Evolutionary conservation across 1,140 invertebrate species (phyloP).

Genomic region (Drosophila truncata): DNA sequence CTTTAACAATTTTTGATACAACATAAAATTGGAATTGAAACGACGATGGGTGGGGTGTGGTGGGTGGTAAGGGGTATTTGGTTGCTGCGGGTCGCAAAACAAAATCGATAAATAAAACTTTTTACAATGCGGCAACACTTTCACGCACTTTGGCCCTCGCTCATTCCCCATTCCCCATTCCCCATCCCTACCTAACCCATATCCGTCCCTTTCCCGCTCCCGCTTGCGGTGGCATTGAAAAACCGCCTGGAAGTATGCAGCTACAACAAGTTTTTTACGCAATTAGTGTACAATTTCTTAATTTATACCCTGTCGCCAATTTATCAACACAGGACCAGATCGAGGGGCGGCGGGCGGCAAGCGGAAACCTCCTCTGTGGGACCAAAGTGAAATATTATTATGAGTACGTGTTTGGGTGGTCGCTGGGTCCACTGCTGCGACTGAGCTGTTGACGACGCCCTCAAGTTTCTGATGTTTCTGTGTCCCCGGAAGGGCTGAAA

Average conservation of each 20-base stretch:
- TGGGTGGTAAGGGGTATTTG: slow-evolving; percentile 22
- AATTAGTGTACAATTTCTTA: slow-evolving; percentile 85
- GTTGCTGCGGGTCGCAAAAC: slow-evolving; percentile 71
- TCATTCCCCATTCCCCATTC: background rate
- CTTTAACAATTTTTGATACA: slow-evolving; percentile 79
- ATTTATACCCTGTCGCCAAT: slow-evolving; percentile 85
- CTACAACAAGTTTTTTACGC: slow-evolving; percentile 81
- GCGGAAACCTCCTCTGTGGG: slow-evolving; percentile 33
- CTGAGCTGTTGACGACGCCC: slow-evolving; percentile 47
- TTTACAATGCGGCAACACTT: slow-evolving; percentile 79
- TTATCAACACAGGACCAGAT: slow-evolving; percentile 70
- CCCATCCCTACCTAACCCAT: background rate
- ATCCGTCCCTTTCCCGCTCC: background rate
- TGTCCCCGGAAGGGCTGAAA: slow-evolving; percentile 58
- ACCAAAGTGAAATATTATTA: slow-evolving; percentile 79
- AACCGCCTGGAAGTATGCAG: slow-evolving; percentile 75
- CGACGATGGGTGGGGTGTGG: background rate
- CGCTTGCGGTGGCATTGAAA: slow-evolving; percentile 70
- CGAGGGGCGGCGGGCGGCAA: slow-evolving; percentile 1
- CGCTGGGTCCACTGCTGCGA: slow-evolving; percentile 9
- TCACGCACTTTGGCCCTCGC: slow-evolving; percentile 63
- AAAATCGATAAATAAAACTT: slow-evolving; percentile 81
- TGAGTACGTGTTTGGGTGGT: slow-evolving; percentile 70
- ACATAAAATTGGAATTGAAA: slow-evolving; percentile 80
- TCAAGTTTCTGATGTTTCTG: slow-evolving; percentile 40